These are phyloP conservation scores for Engystomops pustulosus DNA, from an alignment of 2,113 vertebrate species.

Conservation along the genomic window DNA sequence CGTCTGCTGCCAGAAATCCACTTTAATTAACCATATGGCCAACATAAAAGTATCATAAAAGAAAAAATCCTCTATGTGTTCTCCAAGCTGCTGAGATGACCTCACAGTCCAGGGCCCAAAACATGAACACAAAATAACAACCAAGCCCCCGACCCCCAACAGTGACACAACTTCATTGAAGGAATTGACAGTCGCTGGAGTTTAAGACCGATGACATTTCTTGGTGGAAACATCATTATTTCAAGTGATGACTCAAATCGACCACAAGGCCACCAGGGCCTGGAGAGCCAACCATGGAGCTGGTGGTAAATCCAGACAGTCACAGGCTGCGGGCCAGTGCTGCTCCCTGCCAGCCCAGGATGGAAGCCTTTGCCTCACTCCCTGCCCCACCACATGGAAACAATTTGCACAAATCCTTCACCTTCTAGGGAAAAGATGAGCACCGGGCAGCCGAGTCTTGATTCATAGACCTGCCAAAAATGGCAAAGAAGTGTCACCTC, in stretches of 20 bases:
- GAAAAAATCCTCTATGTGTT: neutral
- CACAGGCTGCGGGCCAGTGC: neutral
- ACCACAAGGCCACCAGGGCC: conserved; percentile 18
- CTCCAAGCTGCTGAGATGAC: neutral
- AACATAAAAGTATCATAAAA: conserved; percentile 15
- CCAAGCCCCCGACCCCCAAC: neutral
- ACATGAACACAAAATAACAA: neutral
- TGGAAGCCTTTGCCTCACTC: conserved; percentile 52
- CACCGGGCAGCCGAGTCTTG: conserved; percentile 1
- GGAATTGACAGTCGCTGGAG: neutral
- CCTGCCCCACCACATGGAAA: conserved; percentile 47
- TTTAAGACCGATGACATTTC: neutral
- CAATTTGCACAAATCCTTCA: conserved; percentile 5
- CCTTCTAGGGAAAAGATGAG: conserved; percentile 47
- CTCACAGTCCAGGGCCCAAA: neutral
- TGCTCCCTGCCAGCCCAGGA: neutral
- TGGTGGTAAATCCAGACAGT: conserved; percentile 9
- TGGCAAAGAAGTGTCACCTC: conserved; percentile 38
- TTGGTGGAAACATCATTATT: conserved; percentile 24
- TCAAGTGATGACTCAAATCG: neutral
- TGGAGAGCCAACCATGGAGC: neutral
- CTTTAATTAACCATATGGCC: conserved; percentile 34
- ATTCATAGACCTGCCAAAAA: conserved; percentile 47
- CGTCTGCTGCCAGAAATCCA: neutral
- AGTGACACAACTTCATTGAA: neutral